Base-by-base conservation (phyloP, 1,140 invertebrate species). In the Cotesia glomerata region DNA sequence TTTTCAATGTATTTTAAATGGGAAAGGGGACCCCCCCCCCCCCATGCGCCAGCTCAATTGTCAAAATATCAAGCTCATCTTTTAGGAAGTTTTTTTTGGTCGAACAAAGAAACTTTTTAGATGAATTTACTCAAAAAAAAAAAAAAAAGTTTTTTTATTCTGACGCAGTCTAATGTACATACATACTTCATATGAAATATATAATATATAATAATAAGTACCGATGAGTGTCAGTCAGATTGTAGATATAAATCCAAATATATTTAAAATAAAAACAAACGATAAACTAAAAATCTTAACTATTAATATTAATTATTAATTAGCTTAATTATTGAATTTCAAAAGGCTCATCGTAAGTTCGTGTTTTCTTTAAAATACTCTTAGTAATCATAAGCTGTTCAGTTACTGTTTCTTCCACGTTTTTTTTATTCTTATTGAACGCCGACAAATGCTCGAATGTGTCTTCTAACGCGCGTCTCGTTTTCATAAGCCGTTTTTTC, bases 401-500 rank as follows among this genome's bases (percentile, higher is more conserved):
- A 14, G 83, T 82, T 54, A 88, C 88, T 4, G 88, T 87, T 59
- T 86, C 85, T 69, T 88, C 86, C 11, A 89, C 86, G 14, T 84
- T 85, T 63, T 87, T 88, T 63, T 87, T 88, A 11, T 84, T 86
- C 34, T 86, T 88, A 68, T 86, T 88, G 49, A 83, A 85, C 8
- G 76, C 89, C 86, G 79, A 93, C 82, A 86, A 90, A 84, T 92
- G 91, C 77, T 90, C 88, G 78, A 93, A 91, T 13, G 94, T 89
- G 34, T 90, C 87, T 70, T 89, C 87, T 35, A 90, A 76, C 4
- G 86, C 86, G 75, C 83, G 81, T 61, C 84, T 81, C 1, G 88
- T 90, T 73, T 85, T 87, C 71, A 82, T 75, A 54, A 90, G 73
- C 76, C 84, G 82, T 67, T 75, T 72, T 66, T 87, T 87, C 39